Evolutionary conservation across 92 coral and sea anemone genomes (phyloP).

Genomic region (Zoanthus gigantus): DNA sequence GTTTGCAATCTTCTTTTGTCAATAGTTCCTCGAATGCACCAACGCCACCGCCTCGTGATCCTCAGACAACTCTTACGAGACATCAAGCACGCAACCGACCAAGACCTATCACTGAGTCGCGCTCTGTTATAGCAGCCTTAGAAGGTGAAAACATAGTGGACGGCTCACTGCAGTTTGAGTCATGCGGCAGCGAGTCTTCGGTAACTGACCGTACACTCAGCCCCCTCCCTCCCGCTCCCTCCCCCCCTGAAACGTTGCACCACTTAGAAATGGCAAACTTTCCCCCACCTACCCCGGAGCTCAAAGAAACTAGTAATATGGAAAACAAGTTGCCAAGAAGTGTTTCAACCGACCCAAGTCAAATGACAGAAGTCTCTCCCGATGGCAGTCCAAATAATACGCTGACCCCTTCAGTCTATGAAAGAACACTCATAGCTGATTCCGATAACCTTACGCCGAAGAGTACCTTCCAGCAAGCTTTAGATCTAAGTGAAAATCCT

Average conservation of each 20-base stretch:
- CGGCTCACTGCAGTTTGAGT: background rate
- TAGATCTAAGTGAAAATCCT: background rate
- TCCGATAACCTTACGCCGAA: slow-evolving; percentile 50
- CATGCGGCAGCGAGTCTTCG: slow-evolving; percentile 44
- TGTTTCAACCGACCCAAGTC: background rate
- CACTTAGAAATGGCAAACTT: slow-evolving; percentile 80
- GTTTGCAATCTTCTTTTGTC: slow-evolving; percentile 60
- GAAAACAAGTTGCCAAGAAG: slow-evolving; percentile 12
- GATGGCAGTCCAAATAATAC: slow-evolving; percentile 67
- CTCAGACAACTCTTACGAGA: slow-evolving; percentile 52
- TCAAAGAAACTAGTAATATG: slow-evolving; percentile 1
- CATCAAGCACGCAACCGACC: slow-evolving; percentile 73
- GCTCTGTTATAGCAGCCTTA: slow-evolving; percentile 67
- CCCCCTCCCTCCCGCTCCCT: slow-evolving; percentile 85
- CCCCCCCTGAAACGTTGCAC: slow-evolving; percentile 66
- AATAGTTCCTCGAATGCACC: slow-evolving; percentile 63
- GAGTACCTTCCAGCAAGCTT: background rate
- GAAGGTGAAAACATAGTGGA: slow-evolving; percentile 47
- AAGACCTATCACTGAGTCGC: slow-evolving; percentile 71
- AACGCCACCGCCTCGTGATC: slow-evolving; percentile 46
- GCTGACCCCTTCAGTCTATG: slow-evolving; percentile 71
- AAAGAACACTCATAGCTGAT: slow-evolving; percentile 76
- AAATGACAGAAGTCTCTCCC: slow-evolving; percentile 22
- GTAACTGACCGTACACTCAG: slow-evolving; percentile 53
- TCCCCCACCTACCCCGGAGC: slow-evolving; percentile 83